Evolutionary conservation across 2,888 invertebrate species (phyloP).

Genomic region (Temnothorax ravouxi): DNA sequence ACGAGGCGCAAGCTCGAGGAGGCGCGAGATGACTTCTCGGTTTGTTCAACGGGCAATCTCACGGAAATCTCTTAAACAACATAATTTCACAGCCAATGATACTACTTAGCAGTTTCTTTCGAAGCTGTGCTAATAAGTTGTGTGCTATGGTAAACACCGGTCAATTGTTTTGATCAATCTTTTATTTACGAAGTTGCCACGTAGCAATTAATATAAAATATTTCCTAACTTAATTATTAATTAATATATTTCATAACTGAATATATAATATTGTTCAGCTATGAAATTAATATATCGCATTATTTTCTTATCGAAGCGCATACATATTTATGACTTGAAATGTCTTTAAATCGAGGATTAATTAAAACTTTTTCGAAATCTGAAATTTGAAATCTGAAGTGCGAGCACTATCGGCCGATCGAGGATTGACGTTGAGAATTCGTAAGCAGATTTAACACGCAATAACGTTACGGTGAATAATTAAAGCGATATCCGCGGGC

Average conservation of each 20-base stretch:
- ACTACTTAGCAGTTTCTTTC: background rate
- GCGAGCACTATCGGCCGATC: constrained; percentile 21
- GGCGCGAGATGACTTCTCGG: constrained; percentile 22
- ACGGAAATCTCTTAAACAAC: background rate
- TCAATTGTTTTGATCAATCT: background rate
- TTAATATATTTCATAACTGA: no score
- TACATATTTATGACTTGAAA: background rate
- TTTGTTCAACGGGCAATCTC: constrained; percentile 35
- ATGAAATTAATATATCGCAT: background rate
- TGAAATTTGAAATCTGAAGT: constrained; percentile 2
- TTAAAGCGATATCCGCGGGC: constrained; percentile 42
- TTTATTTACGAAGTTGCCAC: background rate
- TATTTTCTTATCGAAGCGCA: background rate
- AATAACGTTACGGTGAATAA: constrained; percentile 47
- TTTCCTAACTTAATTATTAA: no score
- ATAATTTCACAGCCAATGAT: constrained; percentile 7
- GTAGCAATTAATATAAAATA: background rate
- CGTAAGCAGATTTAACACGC: constrained; percentile 24
- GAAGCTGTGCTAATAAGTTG: background rate
- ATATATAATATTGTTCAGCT: background rate
- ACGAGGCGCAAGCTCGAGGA: constrained; percentile 28
- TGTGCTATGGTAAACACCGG: background rate
- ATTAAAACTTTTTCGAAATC: constrained; percentile 38
- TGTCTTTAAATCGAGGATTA: background rate
- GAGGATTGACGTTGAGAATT: constrained; percentile 34